Evolutionary conservation across 2,113 vertebrate genomes (phyloP).

Genomic region (Mastomys natalensis): DNA sequence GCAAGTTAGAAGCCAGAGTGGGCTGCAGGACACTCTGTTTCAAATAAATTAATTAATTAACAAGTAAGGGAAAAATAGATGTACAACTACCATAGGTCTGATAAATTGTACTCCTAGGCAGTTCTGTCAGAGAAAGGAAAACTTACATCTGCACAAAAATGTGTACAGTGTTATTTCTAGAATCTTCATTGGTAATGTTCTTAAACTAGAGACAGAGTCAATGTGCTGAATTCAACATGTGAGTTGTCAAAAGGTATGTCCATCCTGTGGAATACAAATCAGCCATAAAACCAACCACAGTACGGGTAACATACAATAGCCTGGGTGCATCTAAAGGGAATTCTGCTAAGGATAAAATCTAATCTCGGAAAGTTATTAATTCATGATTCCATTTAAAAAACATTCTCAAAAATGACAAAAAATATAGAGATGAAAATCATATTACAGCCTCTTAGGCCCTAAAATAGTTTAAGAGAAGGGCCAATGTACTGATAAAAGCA

Average conservation of each 20-base stretch:
- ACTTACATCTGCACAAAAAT: not conserved
- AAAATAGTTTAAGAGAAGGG: not conserved
- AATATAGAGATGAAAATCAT: constrained; percentile 9
- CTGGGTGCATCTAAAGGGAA: not conserved
- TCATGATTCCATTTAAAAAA: not conserved
- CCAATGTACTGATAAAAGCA: not conserved
- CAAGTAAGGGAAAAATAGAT: not conserved
- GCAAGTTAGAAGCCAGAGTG: not conserved
- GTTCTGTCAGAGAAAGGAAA: not conserved
- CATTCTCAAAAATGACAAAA: not conserved
- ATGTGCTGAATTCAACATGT: not conserved
- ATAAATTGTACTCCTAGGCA: not conserved
- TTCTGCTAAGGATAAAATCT: not conserved
- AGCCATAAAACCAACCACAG: not conserved
- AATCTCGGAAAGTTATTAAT: not conserved
- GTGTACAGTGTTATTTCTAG: not conserved
- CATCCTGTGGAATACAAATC: not conserved
- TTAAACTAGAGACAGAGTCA: not conserved
- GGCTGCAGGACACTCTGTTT: not conserved
- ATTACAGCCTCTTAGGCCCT: not conserved
- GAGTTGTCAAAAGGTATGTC: not conserved
- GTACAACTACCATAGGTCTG: not conserved
- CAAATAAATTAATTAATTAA: not conserved
- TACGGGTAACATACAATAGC: not conserved
- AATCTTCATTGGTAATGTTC: not conserved